Percentiles rank a stretch among this genome's conserved stretches.
phyloP scores from a whole-genome alignment of 2,113 vertebrate species.

The Rutilus rutilus region DNA sequence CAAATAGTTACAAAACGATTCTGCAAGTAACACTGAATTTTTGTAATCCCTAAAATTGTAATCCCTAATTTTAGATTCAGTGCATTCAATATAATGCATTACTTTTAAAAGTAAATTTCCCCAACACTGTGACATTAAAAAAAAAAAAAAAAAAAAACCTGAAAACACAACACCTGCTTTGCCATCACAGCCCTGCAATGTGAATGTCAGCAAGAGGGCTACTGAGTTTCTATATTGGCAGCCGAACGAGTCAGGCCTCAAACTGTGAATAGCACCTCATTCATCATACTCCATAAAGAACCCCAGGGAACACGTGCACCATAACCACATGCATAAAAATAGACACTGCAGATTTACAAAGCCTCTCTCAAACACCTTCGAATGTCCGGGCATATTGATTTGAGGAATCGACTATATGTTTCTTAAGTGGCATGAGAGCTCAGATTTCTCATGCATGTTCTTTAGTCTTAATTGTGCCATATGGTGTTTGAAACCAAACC shows the following conservation, averaged over 20 bases:
- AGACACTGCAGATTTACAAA: conserved; percentile 42
- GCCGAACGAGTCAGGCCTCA: conserved; percentile 51
- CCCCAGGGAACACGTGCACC: conserved; percentile 42
- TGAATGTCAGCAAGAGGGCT: conserved; percentile 57
- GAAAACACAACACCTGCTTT: conserved; percentile 54
- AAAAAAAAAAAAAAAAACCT: background rate
- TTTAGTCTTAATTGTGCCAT: conserved; percentile 20
- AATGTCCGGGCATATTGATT: conserved; percentile 34
- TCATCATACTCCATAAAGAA: conserved; percentile 52
- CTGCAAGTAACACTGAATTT: no score
- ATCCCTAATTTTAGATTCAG: no score
- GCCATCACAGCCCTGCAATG: conserved; percentile 53
- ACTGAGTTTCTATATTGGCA: conserved; percentile 60
- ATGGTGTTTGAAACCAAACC: conserved; percentile 31
- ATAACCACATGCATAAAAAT: conserved; percentile 48
- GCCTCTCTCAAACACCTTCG: conserved; percentile 39
- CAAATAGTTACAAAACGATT: no score
- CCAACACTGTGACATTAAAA: background rate
- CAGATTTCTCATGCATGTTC: background rate
- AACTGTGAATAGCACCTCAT: conserved; percentile 54
- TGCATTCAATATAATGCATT: no score
- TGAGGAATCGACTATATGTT: background rate
- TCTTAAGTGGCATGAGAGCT: conserved; percentile 28
- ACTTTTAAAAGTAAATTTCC: no score
- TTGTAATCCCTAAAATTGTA: no score